Evolutionary conservation across 2,113 vertebrate species (phyloP).

Genomic region (Micromys minutus): DNA sequence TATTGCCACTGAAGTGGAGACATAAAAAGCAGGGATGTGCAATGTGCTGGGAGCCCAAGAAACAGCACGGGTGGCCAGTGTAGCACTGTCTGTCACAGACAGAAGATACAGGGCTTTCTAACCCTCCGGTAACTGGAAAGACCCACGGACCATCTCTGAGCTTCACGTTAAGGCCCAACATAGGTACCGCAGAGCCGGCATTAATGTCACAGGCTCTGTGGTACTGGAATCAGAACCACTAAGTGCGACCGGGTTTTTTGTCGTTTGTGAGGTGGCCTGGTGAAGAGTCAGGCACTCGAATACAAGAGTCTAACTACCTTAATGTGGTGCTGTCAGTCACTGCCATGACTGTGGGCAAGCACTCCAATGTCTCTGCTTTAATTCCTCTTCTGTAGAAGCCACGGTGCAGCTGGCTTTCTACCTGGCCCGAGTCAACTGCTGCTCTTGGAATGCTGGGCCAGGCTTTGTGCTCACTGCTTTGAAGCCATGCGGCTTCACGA

Average conservation of each 20-base stretch:
- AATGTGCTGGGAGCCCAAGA: background rate
- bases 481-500: background rate
- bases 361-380: background rate
- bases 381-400: background rate
- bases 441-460: background rate
- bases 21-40: background rate
- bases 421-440: background rate
- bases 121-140: background rate
- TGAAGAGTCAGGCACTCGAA: background rate
- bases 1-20: background rate
- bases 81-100: background rate
- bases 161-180: background rate
- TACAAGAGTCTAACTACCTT: background rate
- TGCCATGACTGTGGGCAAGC: background rate
- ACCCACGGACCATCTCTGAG: background rate
- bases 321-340: background rate
- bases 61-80: background rate
- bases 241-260: background rate
- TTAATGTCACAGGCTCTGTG: background rate
- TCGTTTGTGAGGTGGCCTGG: accelerated
- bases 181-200: background rate
- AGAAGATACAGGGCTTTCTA: background rate
- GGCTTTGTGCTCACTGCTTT: background rate
- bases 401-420: background rate
- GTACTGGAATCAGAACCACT: background rate